phyloP scores from a whole-genome alignment of 2,113 vertebrate species.

The Vulpes vulpes region DNA sequence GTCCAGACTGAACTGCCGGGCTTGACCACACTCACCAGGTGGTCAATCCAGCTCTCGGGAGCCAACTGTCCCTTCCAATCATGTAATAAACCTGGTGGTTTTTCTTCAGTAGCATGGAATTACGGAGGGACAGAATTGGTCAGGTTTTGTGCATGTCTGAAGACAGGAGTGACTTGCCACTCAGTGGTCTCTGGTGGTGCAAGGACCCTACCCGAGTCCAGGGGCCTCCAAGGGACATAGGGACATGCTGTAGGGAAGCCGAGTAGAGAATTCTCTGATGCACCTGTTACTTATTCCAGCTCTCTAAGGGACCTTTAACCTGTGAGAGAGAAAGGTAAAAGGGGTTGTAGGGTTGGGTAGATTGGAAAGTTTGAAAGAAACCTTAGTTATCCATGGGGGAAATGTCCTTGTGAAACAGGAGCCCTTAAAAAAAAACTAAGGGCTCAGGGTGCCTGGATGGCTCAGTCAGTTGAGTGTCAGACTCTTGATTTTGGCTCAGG shows the following conservation, averaged over 20 bases:
- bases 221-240: too few species aligned
- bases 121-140: neutral
- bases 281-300: neutral
- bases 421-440: neutral
- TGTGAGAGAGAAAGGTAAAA: neutral
- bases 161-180: neutral
- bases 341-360: neutral
- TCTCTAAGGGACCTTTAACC: constrained; percentile 7
- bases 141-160: neutral
- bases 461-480: neutral
- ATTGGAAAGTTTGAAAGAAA: neutral
- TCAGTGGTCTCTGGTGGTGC: neutral
- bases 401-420: neutral
- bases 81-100: neutral
- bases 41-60: neutral
- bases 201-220: neutral
- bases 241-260: neutral
- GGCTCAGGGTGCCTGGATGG: neutral
- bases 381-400: neutral
- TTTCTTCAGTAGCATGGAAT: neutral
- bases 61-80: neutral
- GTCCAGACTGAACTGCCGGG: neutral
- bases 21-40: neutral
- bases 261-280: neutral
- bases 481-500: neutral